Evolutionary conservation across 2,113 vertebrate genomes (phyloP).

Genomic region (Lagenorhynchus albirostris): DNA sequence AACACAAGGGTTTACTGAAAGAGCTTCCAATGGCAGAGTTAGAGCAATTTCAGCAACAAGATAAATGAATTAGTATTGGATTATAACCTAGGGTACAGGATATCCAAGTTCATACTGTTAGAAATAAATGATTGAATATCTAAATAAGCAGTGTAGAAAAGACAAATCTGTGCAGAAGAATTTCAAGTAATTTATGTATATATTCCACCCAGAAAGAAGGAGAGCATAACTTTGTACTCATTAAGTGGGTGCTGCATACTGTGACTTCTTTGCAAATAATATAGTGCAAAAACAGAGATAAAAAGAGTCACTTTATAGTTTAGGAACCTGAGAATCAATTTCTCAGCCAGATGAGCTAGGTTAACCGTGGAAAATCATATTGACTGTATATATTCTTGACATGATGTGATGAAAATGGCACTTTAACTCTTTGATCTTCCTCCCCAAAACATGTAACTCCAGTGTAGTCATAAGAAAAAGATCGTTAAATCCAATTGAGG

Average conservation of each 20-base stretch:
- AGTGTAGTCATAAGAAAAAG: background rate
- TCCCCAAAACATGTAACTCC: background rate
- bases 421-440: background rate
- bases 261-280: background rate
- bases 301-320: background rate
- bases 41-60: background rate
- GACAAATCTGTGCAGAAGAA: background rate
- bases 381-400: background rate
- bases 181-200: background rate
- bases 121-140: background rate
- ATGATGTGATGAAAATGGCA: background rate
- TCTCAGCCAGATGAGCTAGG: background rate
- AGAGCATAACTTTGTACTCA: background rate
- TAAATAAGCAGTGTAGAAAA: background rate
- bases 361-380: background rate
- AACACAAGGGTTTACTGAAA: background rate
- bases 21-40: background rate
- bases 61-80: background rate
- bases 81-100: background rate
- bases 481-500: background rate
- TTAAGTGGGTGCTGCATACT: background rate
- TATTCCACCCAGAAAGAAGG: background rate
- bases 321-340: background rate
- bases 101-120: background rate
- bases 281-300: background rate